These are phyloP conservation scores for Cuculus canorus DNA, from an alignment of 2,797 vertebrate genomes.

Conservation along the genomic window DNA sequence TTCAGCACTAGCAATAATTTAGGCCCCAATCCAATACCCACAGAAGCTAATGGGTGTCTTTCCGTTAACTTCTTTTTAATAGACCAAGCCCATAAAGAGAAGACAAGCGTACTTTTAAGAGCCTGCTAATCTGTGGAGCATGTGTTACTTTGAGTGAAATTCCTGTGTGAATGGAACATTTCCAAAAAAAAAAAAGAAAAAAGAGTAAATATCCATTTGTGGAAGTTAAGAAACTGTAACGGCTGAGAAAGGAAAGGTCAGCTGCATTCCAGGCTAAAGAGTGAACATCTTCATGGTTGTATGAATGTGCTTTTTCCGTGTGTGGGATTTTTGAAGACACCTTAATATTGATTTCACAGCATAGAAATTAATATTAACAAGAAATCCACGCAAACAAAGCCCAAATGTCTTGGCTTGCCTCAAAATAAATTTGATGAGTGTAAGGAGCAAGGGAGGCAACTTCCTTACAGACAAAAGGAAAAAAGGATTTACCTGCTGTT, in stretches of 20 bases:
- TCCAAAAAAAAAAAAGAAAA: neutral
- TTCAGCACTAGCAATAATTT: conserved; percentile 53
- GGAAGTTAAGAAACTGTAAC: neutral
- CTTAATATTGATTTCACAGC: neutral
- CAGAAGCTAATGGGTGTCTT: conserved; percentile 61
- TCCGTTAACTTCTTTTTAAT: conserved; percentile 51
- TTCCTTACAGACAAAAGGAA: neutral
- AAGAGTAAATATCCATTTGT: conserved; percentile 33
- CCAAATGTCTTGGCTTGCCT: neutral
- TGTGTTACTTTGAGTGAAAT: conserved; percentile 58
- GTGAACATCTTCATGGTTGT: neutral
- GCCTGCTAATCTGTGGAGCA: conserved; percentile 58
- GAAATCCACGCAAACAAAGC: neutral
- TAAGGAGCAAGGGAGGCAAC: neutral
- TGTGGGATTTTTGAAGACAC: neutral
- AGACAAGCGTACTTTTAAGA: conserved; percentile 56
- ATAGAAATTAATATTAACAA: neutral
- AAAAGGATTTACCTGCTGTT: neutral
- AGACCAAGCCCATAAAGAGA: conserved; percentile 49
- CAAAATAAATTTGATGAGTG: neutral
- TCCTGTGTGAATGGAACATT: conserved; percentile 35
- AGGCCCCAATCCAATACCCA: conserved; percentile 57
- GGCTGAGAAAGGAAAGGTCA: conserved; percentile 27
- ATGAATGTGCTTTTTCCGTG: neutral
- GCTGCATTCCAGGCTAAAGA: conserved; percentile 2